These are phyloP conservation scores for Drosophila neotestacea DNA, from an alignment of 2,888 invertebrate species.

Conservation along the genomic window DNA sequence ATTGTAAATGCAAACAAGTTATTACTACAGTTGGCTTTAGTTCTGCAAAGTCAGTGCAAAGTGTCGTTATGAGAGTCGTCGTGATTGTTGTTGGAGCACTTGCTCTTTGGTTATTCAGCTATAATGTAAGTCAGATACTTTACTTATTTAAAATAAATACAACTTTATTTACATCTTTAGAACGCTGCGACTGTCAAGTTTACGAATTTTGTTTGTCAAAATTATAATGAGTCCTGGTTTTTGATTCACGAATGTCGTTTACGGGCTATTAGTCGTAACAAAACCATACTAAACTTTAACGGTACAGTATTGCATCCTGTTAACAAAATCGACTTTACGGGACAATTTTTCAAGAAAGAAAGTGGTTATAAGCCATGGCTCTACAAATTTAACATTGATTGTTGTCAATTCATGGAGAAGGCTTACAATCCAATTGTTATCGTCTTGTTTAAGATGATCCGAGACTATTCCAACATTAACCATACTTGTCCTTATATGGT, in stretches of 20 bases:
- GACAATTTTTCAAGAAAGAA: conserved; percentile 15
- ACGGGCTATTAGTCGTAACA: conserved; percentile 27
- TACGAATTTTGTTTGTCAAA: conserved; percentile 24
- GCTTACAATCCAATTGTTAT: conserved; percentile 29
- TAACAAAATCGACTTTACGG: neutral
- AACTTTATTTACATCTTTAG: neutral
- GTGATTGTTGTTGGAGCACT: too few relatives aligned
- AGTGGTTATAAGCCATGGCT: conserved; percentile 37
- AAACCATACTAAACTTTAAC: conserved; percentile 8
- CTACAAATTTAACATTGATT: conserved; percentile 22
- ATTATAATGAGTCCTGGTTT: conserved; percentile 7
- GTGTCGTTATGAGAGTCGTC: too few relatives aligned
- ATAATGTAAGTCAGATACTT: too few relatives aligned
- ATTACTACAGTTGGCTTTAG: too few relatives aligned
- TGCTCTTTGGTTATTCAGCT: too few relatives aligned
- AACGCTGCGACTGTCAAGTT: conserved; percentile 13
- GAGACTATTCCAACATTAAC: conserved; percentile 40
- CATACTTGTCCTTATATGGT: conserved; percentile 48
- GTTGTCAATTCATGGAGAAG: conserved; percentile 35
- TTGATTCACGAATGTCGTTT: conserved; percentile 24
- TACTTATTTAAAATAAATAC: too few relatives aligned
- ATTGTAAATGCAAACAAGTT: too few relatives aligned
- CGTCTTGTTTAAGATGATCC: conserved; percentile 6
- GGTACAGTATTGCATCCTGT: neutral
- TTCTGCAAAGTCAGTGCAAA: too few relatives aligned